These are phyloP conservation scores for Lingula anatina DNA, from an alignment of 2,888 invertebrate genomes.

Conservation along the genomic window DNA sequence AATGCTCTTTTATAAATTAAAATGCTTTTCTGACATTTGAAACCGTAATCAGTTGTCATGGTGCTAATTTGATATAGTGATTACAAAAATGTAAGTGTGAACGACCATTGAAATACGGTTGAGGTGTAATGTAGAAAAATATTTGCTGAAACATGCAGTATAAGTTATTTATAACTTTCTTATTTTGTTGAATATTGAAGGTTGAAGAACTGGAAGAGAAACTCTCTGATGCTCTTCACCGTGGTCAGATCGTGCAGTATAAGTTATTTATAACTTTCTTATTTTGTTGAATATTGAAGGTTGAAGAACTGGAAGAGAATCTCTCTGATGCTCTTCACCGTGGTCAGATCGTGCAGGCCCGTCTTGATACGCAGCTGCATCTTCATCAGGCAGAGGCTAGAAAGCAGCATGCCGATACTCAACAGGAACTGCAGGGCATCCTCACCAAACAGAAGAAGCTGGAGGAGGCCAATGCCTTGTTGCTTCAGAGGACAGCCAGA, in stretches of 20 bases:
- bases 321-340: conserved; percentile 47
- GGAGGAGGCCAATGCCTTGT: conserved; percentile 45
- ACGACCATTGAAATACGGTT: too few relatives aligned
- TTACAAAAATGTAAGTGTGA: too few relatives aligned
- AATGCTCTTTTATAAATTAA: too few relatives aligned
- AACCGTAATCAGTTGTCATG: too few relatives aligned
- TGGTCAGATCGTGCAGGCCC: conserved; percentile 45
- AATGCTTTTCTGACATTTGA: too few relatives aligned
- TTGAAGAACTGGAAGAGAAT: conserved; percentile 51
- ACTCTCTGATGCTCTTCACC: conserved; percentile 45
- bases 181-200: too few relatives aligned
- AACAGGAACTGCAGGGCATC: conserved; percentile 43
- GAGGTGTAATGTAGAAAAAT: too few relatives aligned
- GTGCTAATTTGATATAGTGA: too few relatives aligned
- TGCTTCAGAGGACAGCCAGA: conserved; percentile 47
- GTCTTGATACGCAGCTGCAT: conserved; percentile 43
- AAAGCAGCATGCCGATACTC: conserved; percentile 29
- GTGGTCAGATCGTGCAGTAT: conserved; percentile 51
- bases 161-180: too few relatives aligned
- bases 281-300: too few relatives aligned
- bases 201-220: conserved; percentile 51
- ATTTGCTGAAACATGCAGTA: too few relatives aligned
- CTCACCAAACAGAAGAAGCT: conserved; percentile 41
- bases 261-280: too few relatives aligned
- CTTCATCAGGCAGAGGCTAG: conserved; percentile 48